A percentile compares a stretch with the other conserved stretches of the same genome.
Conservation (phyloP, 2,797 vertebrate species). For the Loris lydekkerianus region DNA sequence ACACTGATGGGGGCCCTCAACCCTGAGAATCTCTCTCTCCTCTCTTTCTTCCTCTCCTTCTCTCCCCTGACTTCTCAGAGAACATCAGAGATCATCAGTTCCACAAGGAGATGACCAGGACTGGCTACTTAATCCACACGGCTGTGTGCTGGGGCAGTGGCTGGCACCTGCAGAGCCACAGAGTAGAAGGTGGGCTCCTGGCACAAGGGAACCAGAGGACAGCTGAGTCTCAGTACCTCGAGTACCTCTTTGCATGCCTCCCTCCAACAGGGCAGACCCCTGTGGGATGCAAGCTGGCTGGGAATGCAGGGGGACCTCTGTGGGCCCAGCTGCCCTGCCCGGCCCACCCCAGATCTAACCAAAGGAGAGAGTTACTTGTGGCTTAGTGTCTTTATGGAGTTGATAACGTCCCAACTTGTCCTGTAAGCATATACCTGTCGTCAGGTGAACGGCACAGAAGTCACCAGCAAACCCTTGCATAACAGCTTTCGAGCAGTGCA, state of each 20-base stretch:
- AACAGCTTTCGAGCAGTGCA: accelerated
- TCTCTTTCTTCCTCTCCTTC: neutral
- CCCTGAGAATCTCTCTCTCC: neutral
- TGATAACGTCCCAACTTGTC: neutral
- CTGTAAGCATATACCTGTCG: neutral
- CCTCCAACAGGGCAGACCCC: neutral
- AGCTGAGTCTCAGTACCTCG: neutral
- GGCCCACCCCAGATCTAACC: too few relatives aligned
- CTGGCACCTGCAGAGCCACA: accelerated
- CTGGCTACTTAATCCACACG: neutral
- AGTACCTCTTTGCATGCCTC: neutral
- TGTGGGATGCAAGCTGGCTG: neutral
- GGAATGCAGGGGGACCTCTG: neutral
- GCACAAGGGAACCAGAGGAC: neutral
- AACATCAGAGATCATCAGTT: neutral
- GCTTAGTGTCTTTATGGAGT: neutral
- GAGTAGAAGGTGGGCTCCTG: neutral
- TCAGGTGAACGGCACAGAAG: neutral
- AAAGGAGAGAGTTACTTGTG: neutral
- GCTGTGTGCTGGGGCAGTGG: accelerated
- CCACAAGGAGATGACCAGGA: neutral
- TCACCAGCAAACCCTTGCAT: neutral
- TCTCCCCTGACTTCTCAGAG: neutral
- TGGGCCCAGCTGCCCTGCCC: neutral
- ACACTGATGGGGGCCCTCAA: neutral